Evolutionary conservation across 2,797 vertebrate genomes (phyloP).

Genomic region (Poeciliopsis turneri): DNA sequence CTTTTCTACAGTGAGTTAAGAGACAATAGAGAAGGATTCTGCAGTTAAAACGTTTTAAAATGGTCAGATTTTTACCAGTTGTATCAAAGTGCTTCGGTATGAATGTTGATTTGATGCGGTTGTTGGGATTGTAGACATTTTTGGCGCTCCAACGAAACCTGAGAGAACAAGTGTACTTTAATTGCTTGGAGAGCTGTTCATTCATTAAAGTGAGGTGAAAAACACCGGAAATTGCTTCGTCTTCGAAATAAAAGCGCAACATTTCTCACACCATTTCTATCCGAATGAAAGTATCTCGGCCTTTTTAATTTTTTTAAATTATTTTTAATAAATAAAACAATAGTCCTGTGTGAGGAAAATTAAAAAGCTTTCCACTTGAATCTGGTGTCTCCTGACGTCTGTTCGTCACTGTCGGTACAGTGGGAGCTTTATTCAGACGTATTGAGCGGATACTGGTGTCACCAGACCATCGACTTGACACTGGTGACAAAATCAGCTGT

Average conservation of each 20-base stretch:
- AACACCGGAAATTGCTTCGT: not conserved
- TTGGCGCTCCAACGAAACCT: not conserved
- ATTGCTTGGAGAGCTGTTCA: not conserved
- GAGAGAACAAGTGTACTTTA: not conserved
- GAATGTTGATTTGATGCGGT: not conserved
- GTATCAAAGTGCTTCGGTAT: not conserved
- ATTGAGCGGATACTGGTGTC: constrained; percentile 24
- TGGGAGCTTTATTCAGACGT: constrained; percentile 52
- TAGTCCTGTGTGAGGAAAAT: not conserved
- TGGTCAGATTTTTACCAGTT: not conserved
- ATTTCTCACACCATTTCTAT: not conserved
- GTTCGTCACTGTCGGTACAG: not conserved
- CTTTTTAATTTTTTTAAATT: not conserved
- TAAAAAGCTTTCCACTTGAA: not conserved
- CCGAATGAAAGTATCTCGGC: not conserved
- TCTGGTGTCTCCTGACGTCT: no score
- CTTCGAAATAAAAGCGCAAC: constrained; percentile 48
- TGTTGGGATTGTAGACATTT: not conserved
- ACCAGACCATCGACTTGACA: not conserved
- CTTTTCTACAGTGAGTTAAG: not conserved
- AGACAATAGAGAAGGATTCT: not conserved
- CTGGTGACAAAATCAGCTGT: constrained; percentile 44
- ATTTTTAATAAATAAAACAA: not conserved
- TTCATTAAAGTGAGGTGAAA: not conserved
- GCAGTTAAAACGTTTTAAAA: not conserved